Percentiles rank a stretch among this genome's conserved stretches.
phyloP scores from a whole-genome alignment of 2,113 vertebrate genomes.

The Seriola dumerili region DNA sequence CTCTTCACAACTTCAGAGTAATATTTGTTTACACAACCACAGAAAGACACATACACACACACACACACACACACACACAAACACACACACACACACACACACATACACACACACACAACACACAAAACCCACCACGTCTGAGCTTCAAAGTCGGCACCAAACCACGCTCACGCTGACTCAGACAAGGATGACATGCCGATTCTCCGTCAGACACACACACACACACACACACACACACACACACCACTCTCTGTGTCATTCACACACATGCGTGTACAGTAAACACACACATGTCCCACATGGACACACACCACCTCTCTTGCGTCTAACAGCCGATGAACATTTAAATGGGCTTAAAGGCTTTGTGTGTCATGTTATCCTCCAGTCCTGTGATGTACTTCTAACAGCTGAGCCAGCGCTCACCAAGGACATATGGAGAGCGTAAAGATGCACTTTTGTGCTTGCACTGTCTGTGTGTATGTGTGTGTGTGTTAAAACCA shows the following conservation, averaged over 20 bases:
- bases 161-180: conserved; percentile 45
- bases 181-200: conserved; percentile 15
- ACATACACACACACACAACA: too few species aligned
- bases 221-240: background rate
- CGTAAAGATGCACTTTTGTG: conserved; percentile 33
- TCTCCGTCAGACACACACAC: conserved; percentile 13
- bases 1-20: too few species aligned
- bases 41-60: too few species aligned
- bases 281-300: conserved; percentile 18
- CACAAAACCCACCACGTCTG: background rate
- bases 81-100: background rate
- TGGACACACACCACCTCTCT: background rate
- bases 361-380: conserved; percentile 66
- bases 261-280: background rate
- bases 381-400: conserved; percentile 37
- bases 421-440: conserved; percentile 45
- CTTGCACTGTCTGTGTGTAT: conserved; percentile 2
- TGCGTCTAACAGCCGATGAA: conserved; percentile 28
- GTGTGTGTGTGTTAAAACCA: conserved; percentile 18
- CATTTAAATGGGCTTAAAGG: conserved; percentile 63
- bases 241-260: conserved; percentile 9
- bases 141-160: conserved; percentile 38
- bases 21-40: background rate
- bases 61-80: background rate
- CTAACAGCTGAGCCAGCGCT: conserved; percentile 42